Base-by-base conservation (phyloP, 2,888 invertebrate genomes). In the Platypus cylindrus region DNA sequence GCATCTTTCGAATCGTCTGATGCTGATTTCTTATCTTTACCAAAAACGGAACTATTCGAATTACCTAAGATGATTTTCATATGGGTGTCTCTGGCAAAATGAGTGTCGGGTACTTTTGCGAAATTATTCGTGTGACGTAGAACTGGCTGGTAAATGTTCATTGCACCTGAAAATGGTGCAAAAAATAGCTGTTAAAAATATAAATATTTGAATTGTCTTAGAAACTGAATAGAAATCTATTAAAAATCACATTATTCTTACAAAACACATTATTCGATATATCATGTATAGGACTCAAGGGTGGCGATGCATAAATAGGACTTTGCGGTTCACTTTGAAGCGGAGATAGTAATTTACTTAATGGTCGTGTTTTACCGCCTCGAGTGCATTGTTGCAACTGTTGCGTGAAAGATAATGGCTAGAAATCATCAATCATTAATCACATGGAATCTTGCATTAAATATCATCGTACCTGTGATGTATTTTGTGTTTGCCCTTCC, bases 51-150 rank as follows among this genome's bases (percentile, higher is more conserved):
- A 36, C 47, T 50, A 33, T 53, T 48, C 11, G 57, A 53, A 39
- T 60, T 61, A 11, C 62, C 62, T 44, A 89, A 62, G 48, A 89
- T 89, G 45, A 89, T 89, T 44, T 86, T 68, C 87, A 89, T 89
- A 53, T 89, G 89, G 1, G 87, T 86, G 56, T 89, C 87, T n/a
- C 87, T 67, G 34, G 82, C 82, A 65, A 85, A 86, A 56, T 86
- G 86, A 20, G 79, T 80, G 59, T 86, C 85, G 0, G 82, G 70
- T 0, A 55, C 71, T 50, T 53, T 60, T 12, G 32, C 56, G 58
- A 54, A 66, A 58, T 63, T 43, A 56, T 54, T 37, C n/a, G n/a
- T n/a, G 43, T 62, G 63, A 39, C 61, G 49, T 33, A 62, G 46
- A 3, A 63, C 63, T 16, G 63, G 63, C 37, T 62, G 62, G 43